Percentiles rank a stretch among this genome's conserved stretches.
Conservation (phyloP, 2,797 vertebrate genomes). For the Mormyrus proboscirostris region DNA sequence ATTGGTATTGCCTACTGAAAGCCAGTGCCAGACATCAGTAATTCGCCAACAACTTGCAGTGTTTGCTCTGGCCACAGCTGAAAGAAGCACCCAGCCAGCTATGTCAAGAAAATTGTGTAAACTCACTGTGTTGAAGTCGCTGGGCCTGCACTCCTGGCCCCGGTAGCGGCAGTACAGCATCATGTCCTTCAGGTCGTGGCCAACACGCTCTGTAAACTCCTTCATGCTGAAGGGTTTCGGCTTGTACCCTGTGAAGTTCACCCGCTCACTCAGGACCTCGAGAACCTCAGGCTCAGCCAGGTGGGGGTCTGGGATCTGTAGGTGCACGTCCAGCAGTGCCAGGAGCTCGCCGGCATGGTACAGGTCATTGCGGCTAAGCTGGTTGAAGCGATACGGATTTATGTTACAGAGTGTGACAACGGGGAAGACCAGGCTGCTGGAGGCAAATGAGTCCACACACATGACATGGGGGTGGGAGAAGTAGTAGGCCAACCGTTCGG, state of each 20-base stretch:
- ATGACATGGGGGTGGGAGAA: constrained; percentile 92
- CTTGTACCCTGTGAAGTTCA: constrained; percentile 90
- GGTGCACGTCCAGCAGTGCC: constrained; percentile 85
- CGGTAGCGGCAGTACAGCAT: constrained; percentile 96
- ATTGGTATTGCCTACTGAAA: background rate
- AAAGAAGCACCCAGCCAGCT: background rate
- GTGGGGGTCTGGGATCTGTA: constrained; percentile 82
- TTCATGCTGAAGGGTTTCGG: constrained; percentile 93
- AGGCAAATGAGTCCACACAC: constrained; percentile 85
- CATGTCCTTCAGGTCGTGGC: constrained; percentile 94
- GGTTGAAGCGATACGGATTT: constrained; percentile 85
- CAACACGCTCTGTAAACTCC: constrained; percentile 88
- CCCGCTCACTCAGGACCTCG: constrained; percentile 72
- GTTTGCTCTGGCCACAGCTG: background rate
- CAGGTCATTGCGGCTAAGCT: constrained; percentile 87
- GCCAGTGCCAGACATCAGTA: background rate
- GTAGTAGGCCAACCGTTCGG: constrained; percentile 84
- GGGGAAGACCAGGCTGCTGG: constrained; percentile 85
- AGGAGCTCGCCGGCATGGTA: constrained; percentile 93
- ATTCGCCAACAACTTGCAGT: background rate
- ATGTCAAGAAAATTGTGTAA: background rate
- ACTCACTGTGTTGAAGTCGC: constrained; percentile 97
- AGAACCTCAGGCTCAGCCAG: constrained; percentile 83
- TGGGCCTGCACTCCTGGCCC: constrained; percentile 83
- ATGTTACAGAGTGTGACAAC: constrained; percentile 94